These are phyloP conservation scores for Linnaemya tessellans DNA, from an alignment of 2,888 invertebrate genomes.

Conservation along the genomic window DNA sequence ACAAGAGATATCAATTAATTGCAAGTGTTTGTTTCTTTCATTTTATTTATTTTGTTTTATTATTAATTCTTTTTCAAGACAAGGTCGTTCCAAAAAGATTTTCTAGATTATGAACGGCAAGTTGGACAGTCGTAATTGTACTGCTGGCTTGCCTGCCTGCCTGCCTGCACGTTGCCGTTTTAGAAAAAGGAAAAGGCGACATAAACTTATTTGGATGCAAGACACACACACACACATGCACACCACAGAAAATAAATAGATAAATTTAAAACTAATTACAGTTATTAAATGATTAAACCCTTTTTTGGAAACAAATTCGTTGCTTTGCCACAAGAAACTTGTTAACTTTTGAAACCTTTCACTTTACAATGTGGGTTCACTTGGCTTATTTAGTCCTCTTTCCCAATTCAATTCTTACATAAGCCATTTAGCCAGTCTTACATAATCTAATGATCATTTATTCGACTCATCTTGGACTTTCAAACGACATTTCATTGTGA, in stretches of 20 bases:
- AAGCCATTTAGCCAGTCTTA: background rate
- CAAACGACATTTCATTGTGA: constrained; percentile 48
- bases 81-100: constrained; percentile 67
- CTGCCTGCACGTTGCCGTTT: background rate
- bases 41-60: constrained; percentile 1
- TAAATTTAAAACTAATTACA: constrained; percentile 30
- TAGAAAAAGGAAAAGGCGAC: constrained; percentile 33
- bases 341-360: constrained; percentile 21
- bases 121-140: constrained; percentile 34
- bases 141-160: background rate
- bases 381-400: constrained; percentile 11
- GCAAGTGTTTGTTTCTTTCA: constrained; percentile 30
- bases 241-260: too few species aligned
- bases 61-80: constrained; percentile 40
- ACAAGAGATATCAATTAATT: constrained; percentile 66
- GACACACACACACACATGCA: background rate
- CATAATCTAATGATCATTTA: constrained; percentile 28
- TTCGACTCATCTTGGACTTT: constrained; percentile 56
- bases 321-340: background rate
- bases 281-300: constrained; percentile 17
- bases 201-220: constrained; percentile 26
- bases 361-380: background rate
- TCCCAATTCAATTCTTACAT: constrained; percentile 13
- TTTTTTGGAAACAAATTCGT: background rate
- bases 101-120: constrained; percentile 49